Percentiles rank a stretch among this genome's conserved stretches.
phyloP scores from a whole-genome alignment of 2,888 invertebrate genomes.

The Ophioninae sp. region DNA sequence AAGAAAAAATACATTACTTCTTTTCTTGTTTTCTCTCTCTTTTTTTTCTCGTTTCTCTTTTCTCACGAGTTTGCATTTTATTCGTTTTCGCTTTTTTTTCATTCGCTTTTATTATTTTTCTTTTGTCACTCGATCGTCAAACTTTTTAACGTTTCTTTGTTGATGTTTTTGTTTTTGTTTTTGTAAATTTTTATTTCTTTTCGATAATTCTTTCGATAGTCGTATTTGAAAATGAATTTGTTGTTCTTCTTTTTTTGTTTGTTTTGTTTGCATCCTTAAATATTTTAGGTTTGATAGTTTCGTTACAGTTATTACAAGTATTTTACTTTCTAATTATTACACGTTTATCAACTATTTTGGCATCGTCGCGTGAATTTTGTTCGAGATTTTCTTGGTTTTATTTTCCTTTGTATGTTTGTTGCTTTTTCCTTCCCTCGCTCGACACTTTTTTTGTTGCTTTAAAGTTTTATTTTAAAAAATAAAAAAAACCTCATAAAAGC shows the following conservation, averaged over 20 bases:
- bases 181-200: conserved; percentile 30
- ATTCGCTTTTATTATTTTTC: conserved; percentile 58
- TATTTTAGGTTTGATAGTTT: conserved; percentile 73
- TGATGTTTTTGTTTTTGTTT: conserved; percentile 50
- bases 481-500: conserved; percentile 62
- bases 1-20: conserved; percentile 80
- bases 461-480: conserved; percentile 36
- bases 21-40: conserved; percentile 53
- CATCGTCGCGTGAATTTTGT: conserved; percentile 76
- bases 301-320: conserved; percentile 75
- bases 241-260: too few species aligned
- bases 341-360: conserved; percentile 80
- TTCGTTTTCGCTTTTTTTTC: conserved; percentile 56
- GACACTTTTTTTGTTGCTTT: conserved; percentile 1
- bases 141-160: conserved; percentile 64
- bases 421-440: conserved; percentile 50
- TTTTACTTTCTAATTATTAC: conserved; percentile 77
- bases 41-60: conserved; percentile 54
- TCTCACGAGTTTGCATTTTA: conserved; percentile 58
- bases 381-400: conserved; percentile 60
- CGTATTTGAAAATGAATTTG: conserved; percentile 72
- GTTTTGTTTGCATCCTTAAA: conserved; percentile 67
- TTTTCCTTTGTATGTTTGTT: conserved; percentile 48
- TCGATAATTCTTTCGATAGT: conserved; percentile 64
- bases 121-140: conserved; percentile 66